A percentile compares a stretch with the other conserved stretches of the same genome.
Evolutionary conservation across 2,888 invertebrate species (phyloP).

Genomic region (Dysmachus trigonus): DNA sequence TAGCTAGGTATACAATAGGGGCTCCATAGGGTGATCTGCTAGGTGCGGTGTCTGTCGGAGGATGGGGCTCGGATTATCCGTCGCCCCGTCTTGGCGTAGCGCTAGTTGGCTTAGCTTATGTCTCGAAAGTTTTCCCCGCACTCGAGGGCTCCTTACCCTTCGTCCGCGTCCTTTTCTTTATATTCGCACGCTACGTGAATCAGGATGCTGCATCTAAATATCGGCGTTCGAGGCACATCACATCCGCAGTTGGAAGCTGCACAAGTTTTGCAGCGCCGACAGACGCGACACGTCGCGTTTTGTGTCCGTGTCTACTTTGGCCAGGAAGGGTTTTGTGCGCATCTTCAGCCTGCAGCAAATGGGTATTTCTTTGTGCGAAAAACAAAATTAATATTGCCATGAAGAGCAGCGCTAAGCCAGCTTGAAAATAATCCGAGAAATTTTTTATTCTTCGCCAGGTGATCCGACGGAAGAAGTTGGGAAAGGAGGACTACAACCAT

Average conservation of each 20-base stretch:
- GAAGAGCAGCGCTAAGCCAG: not conserved
- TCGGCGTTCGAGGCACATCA: not conserved
- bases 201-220: not conserved
- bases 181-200: not conserved
- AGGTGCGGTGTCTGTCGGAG: not conserved
- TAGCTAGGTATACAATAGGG: not conserved
- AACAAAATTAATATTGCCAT: not conserved
- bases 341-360: not conserved
- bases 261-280: not conserved
- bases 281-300: not conserved
- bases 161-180: not conserved
- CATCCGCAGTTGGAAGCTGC: not conserved
- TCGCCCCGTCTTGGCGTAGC: constrained; percentile 15
- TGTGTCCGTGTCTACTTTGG: not conserved
- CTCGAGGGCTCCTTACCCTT: not conserved
- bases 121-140: constrained; percentile 38
- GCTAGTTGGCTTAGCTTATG: constrained; percentile 40
- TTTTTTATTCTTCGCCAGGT: not conserved
- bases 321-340: not conserved
- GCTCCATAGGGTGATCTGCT: not conserved
- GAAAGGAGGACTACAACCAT: not conserved
- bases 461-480: not conserved
- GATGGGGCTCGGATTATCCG: not conserved
- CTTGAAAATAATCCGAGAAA: not conserved
- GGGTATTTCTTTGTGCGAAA: not conserved